Conservation (phyloP, 2,113 vertebrate genomes). For the Dinomys branickii region DNA sequence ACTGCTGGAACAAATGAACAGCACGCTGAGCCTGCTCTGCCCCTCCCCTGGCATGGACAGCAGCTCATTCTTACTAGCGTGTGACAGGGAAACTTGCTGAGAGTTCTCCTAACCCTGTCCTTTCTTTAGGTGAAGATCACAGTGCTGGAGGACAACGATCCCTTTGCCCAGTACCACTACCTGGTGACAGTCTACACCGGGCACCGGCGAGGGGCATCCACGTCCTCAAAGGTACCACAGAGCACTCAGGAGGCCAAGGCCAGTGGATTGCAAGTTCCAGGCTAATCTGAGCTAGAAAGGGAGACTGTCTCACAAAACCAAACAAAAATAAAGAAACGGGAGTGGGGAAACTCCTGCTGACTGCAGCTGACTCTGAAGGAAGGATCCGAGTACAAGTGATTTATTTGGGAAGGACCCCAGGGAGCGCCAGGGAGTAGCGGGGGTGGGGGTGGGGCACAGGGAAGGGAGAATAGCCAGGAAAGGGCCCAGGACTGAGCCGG, state of each 20-base stretch:
- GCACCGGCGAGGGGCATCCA: conserved; percentile 92
- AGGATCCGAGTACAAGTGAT: too few species aligned
- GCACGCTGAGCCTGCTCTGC: background rate
- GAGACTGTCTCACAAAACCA: background rate
- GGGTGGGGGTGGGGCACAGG: background rate
- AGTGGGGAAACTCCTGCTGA: background rate
- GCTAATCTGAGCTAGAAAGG: background rate
- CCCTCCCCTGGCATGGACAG: background rate
- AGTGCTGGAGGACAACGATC: conserved; percentile 94
- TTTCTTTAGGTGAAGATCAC: conserved; percentile 92
- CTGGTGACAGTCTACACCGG: conserved; percentile 94
- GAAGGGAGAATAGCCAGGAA: background rate
- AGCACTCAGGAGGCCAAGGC: background rate
- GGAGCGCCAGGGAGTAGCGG: background rate
- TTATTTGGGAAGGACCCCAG: background rate
- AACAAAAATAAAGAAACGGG: background rate
- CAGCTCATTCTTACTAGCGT: background rate
- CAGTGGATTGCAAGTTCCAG: background rate
- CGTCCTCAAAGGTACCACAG: conserved; percentile 92
- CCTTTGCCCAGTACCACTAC: conserved; percentile 94
- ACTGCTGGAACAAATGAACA: background rate
- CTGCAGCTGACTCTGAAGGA: background rate
- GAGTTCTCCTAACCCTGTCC: background rate
- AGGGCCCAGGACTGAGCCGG: background rate
- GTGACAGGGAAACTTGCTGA: background rate